Evolutionary conservation across 2,888 invertebrate genomes (phyloP), one percentile per base, ranked within the genome.

Genomic region (Andrena bicolor): DNA sequence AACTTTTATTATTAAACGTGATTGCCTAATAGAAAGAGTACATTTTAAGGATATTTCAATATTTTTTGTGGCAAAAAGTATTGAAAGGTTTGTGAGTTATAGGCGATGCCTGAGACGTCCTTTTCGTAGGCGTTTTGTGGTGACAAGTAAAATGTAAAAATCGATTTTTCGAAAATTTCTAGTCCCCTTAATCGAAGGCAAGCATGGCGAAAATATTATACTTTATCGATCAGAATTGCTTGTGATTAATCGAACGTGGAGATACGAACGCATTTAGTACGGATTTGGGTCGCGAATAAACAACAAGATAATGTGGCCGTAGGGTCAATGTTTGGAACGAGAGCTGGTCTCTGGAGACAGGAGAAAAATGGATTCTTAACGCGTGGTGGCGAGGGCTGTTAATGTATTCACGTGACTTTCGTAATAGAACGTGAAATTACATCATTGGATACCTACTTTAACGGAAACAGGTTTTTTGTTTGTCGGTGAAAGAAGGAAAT

Each of bases 341-440:
- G 63, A 76, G 56, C 73, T 68, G 73, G 72, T 69, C 35, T 76
- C 53, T 61, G 26, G 26, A 16, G 13, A 28, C 16, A 10, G 23
- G 49, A 68, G 56, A 56, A 71, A 75, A 61, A 16, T 41, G 7
- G 23, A 61, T 53, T 60, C 23, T 53, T 66, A 8, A 5, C 23
- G 66, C 48, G 23, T 41, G 32, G 32, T n/a, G 8, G 1, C 41
- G 41, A 7, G 26, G 53, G 41, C 28, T 2, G 23, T 58, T 13
- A 61, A 53, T 51, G 7, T 48, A 64, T 61, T 76, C 66, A 13
- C 26, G 6, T 20, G 2, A 49, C 32, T 71, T 64, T 60, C 61
- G 53, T 66, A 76, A 28, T 32, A 13, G 26, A 71, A 13, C 5
- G 26, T 49, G 28, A 48, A 71, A 49, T 80, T 68, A 41, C 71